phyloP scores from a whole-genome alignment of 2,113 vertebrate genomes.

The Microcebus tavaratra region DNA sequence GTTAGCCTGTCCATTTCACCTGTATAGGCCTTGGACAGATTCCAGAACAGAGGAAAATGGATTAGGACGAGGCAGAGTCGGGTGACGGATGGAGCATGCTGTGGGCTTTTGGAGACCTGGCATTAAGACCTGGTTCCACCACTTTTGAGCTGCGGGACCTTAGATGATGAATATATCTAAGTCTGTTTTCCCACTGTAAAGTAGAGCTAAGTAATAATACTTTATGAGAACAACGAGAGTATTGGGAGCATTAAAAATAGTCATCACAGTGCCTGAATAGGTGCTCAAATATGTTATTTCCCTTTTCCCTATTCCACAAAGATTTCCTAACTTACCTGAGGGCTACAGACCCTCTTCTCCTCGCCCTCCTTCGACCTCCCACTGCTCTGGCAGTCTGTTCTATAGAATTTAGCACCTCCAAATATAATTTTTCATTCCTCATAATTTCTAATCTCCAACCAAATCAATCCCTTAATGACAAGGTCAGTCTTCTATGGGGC shows the following conservation, averaged over 20 bases:
- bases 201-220: slow-evolving; percentile 20
- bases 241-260: not conserved
- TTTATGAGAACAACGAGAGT: not conserved
- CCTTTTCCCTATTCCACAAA: not conserved
- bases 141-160: not conserved
- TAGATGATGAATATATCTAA: not conserved
- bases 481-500: not conserved
- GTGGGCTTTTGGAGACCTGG: not conserved
- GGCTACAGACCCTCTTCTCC: not conserved
- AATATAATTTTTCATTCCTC: not conserved
- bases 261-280: not conserved
- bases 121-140: not conserved
- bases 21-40: not conserved
- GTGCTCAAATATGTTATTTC: not conserved
- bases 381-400: not conserved
- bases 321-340: not conserved
- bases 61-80: not conserved
- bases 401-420: not conserved
- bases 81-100: not conserved
- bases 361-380: not conserved
- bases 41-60: not conserved
- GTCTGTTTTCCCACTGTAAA: not conserved
- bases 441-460: slow-evolving; percentile 1
- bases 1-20: not conserved
- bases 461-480: not conserved